phyloP scores from a whole-genome alignment of 2,113 vertebrate species.

The Phodopus roborovskii region DNA sequence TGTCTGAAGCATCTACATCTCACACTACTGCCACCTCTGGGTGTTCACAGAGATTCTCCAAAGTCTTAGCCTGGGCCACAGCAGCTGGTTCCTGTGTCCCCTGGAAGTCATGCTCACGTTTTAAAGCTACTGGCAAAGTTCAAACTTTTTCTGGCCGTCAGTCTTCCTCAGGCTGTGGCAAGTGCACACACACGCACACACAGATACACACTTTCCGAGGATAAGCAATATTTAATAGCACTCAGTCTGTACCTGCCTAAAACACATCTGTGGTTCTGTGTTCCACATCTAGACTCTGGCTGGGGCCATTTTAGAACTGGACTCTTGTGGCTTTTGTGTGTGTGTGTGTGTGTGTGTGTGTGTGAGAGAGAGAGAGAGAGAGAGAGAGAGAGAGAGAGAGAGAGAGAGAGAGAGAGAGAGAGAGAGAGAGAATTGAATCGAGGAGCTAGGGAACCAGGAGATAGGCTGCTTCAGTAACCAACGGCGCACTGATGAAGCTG shows the following conservation, averaged over 20 bases:
- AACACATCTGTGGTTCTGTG: background rate
- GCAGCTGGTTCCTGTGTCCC: background rate
- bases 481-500: background rate
- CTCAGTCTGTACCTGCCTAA: background rate
- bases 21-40: background rate
- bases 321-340: background rate
- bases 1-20: background rate
- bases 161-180: background rate
- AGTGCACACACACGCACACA: background rate
- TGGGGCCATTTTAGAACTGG: constrained; percentile 1
- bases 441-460: background rate
- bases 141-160: background rate
- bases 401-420: no score
- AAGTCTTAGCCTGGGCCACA: background rate
- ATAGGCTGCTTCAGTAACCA: constrained; percentile 21
- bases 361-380: background rate
- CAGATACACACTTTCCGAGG: background rate
- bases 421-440: background rate
- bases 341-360: no score
- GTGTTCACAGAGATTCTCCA: background rate
- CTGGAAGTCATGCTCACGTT: background rate
- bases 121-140: background rate
- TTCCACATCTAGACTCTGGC: background rate
- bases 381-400: background rate
- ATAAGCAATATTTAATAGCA: background rate